These are phyloP conservation scores for Etheostoma spectabile DNA, from an alignment of 2,113 vertebrate genomes.

Conservation along the genomic window DNA sequence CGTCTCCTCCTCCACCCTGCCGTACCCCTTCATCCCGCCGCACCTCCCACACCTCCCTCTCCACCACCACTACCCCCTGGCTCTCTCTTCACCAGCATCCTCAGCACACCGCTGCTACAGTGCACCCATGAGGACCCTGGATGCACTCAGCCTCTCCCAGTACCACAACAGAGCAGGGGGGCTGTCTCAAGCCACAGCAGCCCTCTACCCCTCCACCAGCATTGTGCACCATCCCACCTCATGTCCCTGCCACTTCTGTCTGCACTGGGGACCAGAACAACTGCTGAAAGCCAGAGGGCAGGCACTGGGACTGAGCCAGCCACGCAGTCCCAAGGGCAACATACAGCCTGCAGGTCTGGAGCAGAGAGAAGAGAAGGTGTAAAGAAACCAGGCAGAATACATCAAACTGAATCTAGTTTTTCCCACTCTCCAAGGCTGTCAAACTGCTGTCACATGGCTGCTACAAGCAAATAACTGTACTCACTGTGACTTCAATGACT, in stretches of 20 bases:
- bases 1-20: conserved; percentile 61
- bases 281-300: conserved; percentile 68
- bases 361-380: conserved; percentile 65
- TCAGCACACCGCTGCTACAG: conserved; percentile 57
- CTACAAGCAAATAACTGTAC: neutral
- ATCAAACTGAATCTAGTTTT: neutral
- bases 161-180: conserved; percentile 65
- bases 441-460: conserved; percentile 7
- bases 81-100: conserved; percentile 49
- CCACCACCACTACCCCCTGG: conserved; percentile 73
- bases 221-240: conserved; percentile 70
- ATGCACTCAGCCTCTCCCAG: conserved; percentile 68
- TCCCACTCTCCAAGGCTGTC: neutral
- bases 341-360: conserved; percentile 53
- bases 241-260: conserved; percentile 78
- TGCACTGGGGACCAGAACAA: conserved; percentile 77
- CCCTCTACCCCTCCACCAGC: conserved; percentile 56
- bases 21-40: conserved; percentile 65
- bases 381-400: neutral
- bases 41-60: conserved; percentile 69
- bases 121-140: conserved; percentile 60
- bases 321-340: conserved; percentile 53
- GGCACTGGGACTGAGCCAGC: conserved; percentile 47
- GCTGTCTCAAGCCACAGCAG: conserved; percentile 43
- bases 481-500: neutral